Conservation (phyloP, 2,888 invertebrate species). For the Torymus auratus region DNA sequence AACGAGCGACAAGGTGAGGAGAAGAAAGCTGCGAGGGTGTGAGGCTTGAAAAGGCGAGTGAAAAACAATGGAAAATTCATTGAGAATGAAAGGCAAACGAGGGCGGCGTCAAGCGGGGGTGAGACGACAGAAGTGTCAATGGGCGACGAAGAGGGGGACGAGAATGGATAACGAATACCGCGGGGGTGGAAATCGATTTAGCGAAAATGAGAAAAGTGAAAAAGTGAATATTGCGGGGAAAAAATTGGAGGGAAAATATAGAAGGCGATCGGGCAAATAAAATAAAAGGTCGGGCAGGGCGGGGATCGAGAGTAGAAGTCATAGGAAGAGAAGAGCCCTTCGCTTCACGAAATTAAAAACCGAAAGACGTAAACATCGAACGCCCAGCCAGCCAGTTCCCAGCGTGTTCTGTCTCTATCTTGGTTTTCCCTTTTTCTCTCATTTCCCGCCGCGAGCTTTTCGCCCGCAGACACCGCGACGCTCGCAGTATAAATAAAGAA, state of each 20-base stretch:
- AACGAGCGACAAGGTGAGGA: slow-evolving; percentile 16
- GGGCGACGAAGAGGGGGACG: background rate
- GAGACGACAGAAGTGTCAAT: slow-evolving; percentile 2
- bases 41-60: slow-evolving; percentile 5
- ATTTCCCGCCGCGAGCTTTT: background rate
- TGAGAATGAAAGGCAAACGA: slow-evolving; percentile 17
- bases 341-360: slow-evolving; percentile 65
- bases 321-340: slow-evolving; percentile 47
- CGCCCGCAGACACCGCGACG: no score
- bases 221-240: slow-evolving; percentile 34
- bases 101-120: no score
- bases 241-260: slow-evolving; percentile 13
- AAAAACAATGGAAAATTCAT: slow-evolving; percentile 45
- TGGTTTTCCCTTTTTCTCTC: slow-evolving; percentile 26
- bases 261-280: background rate
- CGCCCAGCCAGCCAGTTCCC: background rate
- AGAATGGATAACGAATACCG: slow-evolving; percentile 18
- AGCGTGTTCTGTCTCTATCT: slow-evolving; percentile 1
- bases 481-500: slow-evolving; percentile 41
- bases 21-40: background rate
- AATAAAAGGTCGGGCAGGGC: slow-evolving; percentile 39
- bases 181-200: slow-evolving; percentile 9
- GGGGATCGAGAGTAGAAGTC: slow-evolving; percentile 52
- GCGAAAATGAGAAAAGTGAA: slow-evolving; percentile 29
- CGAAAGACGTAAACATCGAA: slow-evolving; percentile 62